Evolutionary conservation across 2,113 vertebrate species (phyloP).

Genomic region (Xenotilapia flavipinnis): DNA sequence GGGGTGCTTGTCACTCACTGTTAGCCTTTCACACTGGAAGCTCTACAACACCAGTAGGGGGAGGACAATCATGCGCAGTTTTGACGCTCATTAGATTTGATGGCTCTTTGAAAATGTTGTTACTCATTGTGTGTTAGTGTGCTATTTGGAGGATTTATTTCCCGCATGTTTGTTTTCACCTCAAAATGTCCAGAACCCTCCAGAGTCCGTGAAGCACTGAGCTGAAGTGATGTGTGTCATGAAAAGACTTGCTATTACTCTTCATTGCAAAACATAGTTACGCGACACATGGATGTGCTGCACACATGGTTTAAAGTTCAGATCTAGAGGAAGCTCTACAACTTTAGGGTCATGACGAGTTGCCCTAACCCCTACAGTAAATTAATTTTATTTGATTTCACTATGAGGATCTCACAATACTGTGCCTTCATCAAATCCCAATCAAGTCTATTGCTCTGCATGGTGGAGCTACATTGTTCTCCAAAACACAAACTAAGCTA

Average conservation of each 20-base stretch:
- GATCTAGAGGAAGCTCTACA: background rate
- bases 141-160: constrained; percentile 27
- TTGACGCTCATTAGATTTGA: constrained; percentile 34
- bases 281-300: background rate
- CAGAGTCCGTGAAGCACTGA: background rate
- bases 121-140: constrained; percentile 32
- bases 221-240: background rate
- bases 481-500: background rate
- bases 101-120: constrained; percentile 31
- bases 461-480: background rate
- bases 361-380: background rate
- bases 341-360: background rate
- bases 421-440: background rate
- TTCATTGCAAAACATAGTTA: background rate
- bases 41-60: constrained; percentile 16
- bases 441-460: background rate
- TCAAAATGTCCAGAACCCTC: constrained; percentile 31
- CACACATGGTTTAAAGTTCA: background rate
- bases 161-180: constrained; percentile 19
- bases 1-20: constrained; percentile 25
- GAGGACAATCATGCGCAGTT: background rate
- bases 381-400: background rate
- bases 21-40: constrained; percentile 11
- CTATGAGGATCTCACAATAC: background rate
- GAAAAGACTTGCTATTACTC: background rate